Conservation (phyloP, 2,113 vertebrate genomes). For the Phyllostomus discolor region DNA sequence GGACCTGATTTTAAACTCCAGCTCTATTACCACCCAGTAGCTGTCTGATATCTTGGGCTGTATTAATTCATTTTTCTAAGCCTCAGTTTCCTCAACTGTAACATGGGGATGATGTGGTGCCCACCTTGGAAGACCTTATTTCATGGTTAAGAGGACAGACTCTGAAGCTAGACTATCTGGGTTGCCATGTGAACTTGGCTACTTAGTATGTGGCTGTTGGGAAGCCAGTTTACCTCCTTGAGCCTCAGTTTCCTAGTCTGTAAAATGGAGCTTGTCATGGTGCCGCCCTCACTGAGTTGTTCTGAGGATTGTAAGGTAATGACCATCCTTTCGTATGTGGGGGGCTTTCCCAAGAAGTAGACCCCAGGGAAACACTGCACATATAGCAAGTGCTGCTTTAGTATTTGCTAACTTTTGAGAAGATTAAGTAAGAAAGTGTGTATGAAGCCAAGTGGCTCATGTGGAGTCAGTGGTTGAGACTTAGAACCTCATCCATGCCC, state of each 20-base stretch:
- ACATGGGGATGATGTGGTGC: background rate
- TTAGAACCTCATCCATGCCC: fast-evolving
- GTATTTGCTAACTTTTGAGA: background rate
- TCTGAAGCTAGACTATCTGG: background rate
- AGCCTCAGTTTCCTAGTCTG: background rate
- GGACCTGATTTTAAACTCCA: conserved; percentile 34
- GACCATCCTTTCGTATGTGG: background rate
- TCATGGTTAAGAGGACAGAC: background rate
- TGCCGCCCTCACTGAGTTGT: background rate
- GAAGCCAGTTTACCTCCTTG: background rate
- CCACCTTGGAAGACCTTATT: background rate
- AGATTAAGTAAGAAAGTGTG: background rate
- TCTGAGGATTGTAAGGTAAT: background rate
- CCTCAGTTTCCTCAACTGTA: conserved; percentile 20
- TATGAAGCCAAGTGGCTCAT: background rate
- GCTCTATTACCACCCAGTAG: background rate
- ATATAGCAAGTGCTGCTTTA: background rate
- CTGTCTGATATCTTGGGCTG: background rate
- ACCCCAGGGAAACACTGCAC: background rate
- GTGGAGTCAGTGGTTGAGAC: background rate
- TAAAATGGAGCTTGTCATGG: background rate
- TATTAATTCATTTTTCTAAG: background rate
- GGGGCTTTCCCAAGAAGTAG: background rate
- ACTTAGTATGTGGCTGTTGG: background rate
- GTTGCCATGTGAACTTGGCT: background rate